Conservation (phyloP, 2,113 vertebrate species). For the Acanthochromis polyacanthus region DNA sequence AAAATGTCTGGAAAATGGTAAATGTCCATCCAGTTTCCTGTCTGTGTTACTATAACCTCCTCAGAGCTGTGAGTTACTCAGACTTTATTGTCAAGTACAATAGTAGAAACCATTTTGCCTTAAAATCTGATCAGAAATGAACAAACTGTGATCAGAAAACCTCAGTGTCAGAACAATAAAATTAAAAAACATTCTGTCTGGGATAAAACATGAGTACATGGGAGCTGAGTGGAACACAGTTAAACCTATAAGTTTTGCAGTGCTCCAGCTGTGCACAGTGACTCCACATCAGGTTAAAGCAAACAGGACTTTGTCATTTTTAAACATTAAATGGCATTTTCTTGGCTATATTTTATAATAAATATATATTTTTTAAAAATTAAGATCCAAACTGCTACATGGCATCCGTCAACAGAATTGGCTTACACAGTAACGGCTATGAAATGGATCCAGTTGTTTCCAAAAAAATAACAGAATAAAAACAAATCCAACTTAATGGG, state of each 20-base stretch:
- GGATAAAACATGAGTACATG: conserved; percentile 1
- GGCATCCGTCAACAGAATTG: conserved; percentile 53
- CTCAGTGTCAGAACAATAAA: neutral
- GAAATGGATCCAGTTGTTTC: conserved; percentile 45
- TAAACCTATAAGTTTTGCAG: neutral
- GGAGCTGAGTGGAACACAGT: neutral
- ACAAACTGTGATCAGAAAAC: conserved; percentile 9
- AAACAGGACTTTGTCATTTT: conserved; percentile 15
- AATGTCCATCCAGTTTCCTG: neutral
- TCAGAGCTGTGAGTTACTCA: neutral
- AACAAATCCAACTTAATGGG: conserved; percentile 40
- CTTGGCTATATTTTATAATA: conserved; percentile 55
- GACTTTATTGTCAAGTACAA: neutral
- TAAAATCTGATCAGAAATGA: neutral
- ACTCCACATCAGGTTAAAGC: conserved; percentile 14
- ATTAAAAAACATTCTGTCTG: neutral
- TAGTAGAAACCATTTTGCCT: neutral
- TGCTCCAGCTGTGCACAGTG: conserved; percentile 41
- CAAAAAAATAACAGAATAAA: conserved; percentile 36
- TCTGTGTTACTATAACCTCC: conserved; percentile 6
- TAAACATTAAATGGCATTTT: conserved; percentile 17
- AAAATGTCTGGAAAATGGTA: too few relatives aligned
- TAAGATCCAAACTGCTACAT: conserved; percentile 48
- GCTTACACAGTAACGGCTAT: conserved; percentile 22
- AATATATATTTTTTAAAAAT: conserved; percentile 60